A percentile compares a stretch with the other conserved stretches of the same genome.
phyloP scores from a whole-genome alignment of 2,797 vertebrate species.

The Falco rusticolus region DNA sequence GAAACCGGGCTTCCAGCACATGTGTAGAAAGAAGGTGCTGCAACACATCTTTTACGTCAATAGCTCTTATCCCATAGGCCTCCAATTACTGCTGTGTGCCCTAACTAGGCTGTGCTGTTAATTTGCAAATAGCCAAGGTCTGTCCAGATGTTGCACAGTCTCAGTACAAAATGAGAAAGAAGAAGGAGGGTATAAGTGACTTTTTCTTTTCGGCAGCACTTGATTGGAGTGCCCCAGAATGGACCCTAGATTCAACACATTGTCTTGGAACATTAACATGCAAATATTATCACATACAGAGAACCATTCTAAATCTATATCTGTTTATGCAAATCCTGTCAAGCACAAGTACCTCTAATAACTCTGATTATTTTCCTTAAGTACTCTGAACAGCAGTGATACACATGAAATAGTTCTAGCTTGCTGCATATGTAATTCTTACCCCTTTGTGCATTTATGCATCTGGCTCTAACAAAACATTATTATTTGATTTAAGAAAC shows the following conservation, averaged over 20 bases:
- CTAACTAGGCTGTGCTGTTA: not conserved
- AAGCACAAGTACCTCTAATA: not conserved
- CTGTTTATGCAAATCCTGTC: not conserved
- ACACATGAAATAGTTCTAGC: not conserved
- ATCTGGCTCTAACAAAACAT: not conserved
- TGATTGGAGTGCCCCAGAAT: not conserved
- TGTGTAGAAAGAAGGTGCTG: not conserved
- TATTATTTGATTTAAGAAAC: not conserved
- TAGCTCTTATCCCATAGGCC: not conserved
- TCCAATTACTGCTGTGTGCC: not conserved
- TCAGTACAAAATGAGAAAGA: not conserved
- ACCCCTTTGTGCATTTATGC: not conserved
- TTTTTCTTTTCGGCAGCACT: not conserved
- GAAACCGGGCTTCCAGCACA: not conserved
- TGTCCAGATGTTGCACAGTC: not conserved
- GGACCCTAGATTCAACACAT: not conserved
- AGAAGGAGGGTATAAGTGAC: fast-evolving
- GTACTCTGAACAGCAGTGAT: not conserved
- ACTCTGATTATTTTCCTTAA: not conserved
- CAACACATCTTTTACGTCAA: not conserved
- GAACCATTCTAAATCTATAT: not conserved
- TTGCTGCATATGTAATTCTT: not conserved
- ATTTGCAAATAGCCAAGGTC: not conserved
- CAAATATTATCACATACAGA: not conserved
- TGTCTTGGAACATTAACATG: not conserved